phyloP scores from a whole-genome alignment of 2,113 vertebrate genomes.

The Caranx ignobilis region DNA sequence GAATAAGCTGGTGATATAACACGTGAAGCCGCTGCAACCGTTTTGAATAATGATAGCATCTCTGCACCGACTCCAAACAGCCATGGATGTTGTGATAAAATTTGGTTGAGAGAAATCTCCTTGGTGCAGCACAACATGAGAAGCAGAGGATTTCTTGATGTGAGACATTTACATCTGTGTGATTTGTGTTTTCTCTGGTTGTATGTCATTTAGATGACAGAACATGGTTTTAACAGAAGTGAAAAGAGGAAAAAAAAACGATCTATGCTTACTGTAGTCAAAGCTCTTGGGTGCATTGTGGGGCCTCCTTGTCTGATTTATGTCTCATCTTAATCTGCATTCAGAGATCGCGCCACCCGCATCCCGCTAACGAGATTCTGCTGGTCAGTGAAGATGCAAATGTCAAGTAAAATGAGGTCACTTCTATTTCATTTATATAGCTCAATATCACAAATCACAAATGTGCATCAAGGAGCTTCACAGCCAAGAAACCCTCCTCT shows the following conservation, averaged over 20 bases:
- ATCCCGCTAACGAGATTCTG: background rate
- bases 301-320: background rate
- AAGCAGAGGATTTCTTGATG: slow-evolving; percentile 22
- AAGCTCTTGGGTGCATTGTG: slow-evolving; percentile 1
- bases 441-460: background rate
- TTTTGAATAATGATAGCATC: slow-evolving; percentile 54
- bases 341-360: background rate
- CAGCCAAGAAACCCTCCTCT: too few relatives aligned
- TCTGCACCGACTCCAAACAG: slow-evolving; percentile 16
- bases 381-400: background rate
- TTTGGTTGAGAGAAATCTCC: slow-evolving; percentile 17
- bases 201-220: slow-evolving; percentile 4
- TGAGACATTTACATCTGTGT: slow-evolving; percentile 28
- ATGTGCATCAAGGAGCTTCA: background rate
- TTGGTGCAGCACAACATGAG: slow-evolving; percentile 15
- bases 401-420: background rate
- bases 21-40: slow-evolving; percentile 42
- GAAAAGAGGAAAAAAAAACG: slow-evolving; percentile 1
- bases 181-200: slow-evolving; percentile 31
- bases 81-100: slow-evolving; percentile 39
- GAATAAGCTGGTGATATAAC: slow-evolving; percentile 36
- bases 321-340: slow-evolving; percentile 11
- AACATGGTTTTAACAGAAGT: background rate
- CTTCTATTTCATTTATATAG: background rate
- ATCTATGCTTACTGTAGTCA: slow-evolving; percentile 9